These are phyloP conservation scores for Monochamus saltuarius DNA, from an alignment of 1,140 invertebrate species.

Conservation along the genomic window DNA sequence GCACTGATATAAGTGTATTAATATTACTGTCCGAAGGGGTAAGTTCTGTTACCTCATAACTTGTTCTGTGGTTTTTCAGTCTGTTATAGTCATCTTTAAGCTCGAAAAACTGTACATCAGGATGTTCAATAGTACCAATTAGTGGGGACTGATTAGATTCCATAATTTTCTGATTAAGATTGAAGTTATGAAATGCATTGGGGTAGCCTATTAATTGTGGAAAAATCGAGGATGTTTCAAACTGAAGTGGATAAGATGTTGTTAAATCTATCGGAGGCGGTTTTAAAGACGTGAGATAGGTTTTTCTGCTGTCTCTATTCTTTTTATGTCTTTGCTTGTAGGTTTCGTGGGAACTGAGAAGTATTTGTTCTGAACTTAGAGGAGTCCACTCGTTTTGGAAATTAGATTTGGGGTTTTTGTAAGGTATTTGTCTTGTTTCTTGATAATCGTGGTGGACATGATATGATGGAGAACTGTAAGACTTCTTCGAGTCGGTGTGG, in stretches of 20 bases:
- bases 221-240: slow-evolving; percentile 7
- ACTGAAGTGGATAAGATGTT: neutral
- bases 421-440: neutral
- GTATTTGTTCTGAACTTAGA: neutral
- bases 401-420: neutral
- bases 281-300: too few species aligned
- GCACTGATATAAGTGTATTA: neutral
- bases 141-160: slow-evolving; percentile 3
- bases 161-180: neutral
- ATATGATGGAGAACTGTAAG: neutral
- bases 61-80: slow-evolving; percentile 1
- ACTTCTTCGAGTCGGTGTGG: neutral
- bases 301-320: slow-evolving; percentile 3
- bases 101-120: neutral
- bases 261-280: neutral
- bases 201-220: neutral
- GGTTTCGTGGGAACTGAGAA: neutral
- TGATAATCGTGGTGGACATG: neutral
- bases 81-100: neutral
- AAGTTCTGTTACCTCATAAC: slow-evolving; percentile 2
- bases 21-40: neutral
- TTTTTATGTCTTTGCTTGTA: slow-evolving; percentile 3
- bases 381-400: slow-evolving; percentile 7
- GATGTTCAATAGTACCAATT: neutral
- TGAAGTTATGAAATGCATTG: neutral